phyloP scores from a whole-genome alignment of 2,797 vertebrate genomes.

The Enteromius fasciolatus region DNA sequence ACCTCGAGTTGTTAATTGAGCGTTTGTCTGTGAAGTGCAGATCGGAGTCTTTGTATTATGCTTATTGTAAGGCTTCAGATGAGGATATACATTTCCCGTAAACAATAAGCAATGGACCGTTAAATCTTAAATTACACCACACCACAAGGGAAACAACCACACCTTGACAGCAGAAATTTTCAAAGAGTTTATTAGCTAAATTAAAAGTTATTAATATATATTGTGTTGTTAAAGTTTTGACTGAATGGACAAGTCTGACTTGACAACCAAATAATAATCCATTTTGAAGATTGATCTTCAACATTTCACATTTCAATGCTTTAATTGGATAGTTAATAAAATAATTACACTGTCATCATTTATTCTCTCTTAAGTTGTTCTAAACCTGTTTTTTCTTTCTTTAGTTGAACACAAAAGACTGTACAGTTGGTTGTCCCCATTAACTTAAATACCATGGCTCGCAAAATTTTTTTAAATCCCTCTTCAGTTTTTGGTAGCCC shows the following conservation, averaged over 20 bases:
- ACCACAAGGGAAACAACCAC: background rate
- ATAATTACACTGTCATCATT: too few species aligned
- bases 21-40: slow-evolving; percentile 58
- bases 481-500: too few species aligned
- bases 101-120: background rate
- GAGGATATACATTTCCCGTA: background rate
- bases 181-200: background rate
- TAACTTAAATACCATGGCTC: background rate
- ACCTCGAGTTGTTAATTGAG: slow-evolving; percentile 67
- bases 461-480: too few species aligned
- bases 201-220: background rate
- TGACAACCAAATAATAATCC: background rate
- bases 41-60: background rate
- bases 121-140: background rate
- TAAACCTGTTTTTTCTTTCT: background rate
- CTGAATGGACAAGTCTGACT: background rate
- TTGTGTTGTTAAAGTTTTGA: background rate
- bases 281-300: background rate
- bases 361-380: background rate
- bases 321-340: background rate
- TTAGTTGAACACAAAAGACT: background rate
- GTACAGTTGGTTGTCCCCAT: background rate
- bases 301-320: background rate
- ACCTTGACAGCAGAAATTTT: background rate
- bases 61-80: slow-evolving; percentile 13